Evolutionary conservation across 1,140 invertebrate species (phyloP), one percentile per base, ranked within the genome.

Genomic region (Condylostylus longicornis): DNA sequence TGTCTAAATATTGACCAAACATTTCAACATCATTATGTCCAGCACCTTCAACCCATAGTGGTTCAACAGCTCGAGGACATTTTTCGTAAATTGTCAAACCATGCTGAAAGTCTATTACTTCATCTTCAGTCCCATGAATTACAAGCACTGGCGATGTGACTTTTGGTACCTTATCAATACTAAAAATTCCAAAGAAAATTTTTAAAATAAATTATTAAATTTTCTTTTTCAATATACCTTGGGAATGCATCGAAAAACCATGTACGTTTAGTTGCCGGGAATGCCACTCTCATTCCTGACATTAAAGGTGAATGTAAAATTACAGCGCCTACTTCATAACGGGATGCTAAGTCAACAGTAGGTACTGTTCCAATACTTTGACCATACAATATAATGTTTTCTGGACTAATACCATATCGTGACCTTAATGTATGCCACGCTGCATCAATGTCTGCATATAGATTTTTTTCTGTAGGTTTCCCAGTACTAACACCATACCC

Each of bases 11-110:
- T 62, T 93, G 87, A 50, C 82, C 81, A 64, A 89, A 95, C 12
- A 96, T 66, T 67, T 94, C 94, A n/a, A 97, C 87, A 62, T 98
- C 91, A 66, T 97, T 97, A 62, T 97, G 93, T 18, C 91, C 90
- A 30, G 87, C 86, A 34, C 87, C 86, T 44, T 65, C 68, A 0
- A 82, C 74, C 77, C 77, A 82, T 5, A 82, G 62, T 7, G 78
- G 78, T 45, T 79, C 75, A 2, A 82, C 77, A 18, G 74, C 66
- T 22, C 67, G 52, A 0, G 72, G 72, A 53, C 75, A 79, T 27
- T 67, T 64, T 51, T 79, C 73, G 53, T 79, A 75, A 31, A 82
- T 76, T 12, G 71, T 69, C 10, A 79, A 53, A 18, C 79, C 78
- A 57, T 82, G 78, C 21, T 70, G 72, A 45, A 82, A 75, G 50